Evolutionary conservation across 2,113 vertebrate genomes (phyloP).

Genomic region (Bubo blakistoni): DNA sequence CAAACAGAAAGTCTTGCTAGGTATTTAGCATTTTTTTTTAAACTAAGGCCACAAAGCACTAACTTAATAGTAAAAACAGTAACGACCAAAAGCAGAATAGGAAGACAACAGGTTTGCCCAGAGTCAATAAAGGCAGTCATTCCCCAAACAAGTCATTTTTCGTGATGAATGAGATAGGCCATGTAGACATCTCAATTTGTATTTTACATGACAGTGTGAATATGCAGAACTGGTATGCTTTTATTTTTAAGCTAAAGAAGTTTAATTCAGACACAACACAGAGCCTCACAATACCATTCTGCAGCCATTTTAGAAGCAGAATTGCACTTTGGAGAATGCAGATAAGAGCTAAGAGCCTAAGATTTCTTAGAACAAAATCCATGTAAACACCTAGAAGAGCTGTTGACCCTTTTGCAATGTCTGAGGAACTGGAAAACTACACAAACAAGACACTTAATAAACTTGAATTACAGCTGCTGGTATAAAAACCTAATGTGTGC

Average conservation of each 20-base stretch:
- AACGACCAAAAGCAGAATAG: not conserved
- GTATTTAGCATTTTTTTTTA: not conserved
- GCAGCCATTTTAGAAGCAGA: not conserved
- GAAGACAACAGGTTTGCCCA: not conserved
- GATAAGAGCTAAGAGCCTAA: not conserved
- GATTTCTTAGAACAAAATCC: constrained; percentile 3
- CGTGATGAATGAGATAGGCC: not conserved
- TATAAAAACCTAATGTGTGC: not conserved
- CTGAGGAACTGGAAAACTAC: not conserved
- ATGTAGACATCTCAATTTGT: not conserved
- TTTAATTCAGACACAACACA: not conserved
- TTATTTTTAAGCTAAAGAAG: not conserved
- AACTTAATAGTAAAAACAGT: not conserved
- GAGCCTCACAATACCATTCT: not conserved
- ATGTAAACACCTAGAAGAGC: not conserved
- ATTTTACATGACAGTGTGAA: not conserved
- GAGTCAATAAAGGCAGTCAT: not conserved
- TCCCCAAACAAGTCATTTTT: not conserved
- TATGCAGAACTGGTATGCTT: not conserved
- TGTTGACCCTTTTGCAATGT: not conserved
- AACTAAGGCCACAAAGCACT: not conserved
- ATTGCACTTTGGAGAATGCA: not conserved
- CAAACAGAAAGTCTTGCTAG: not conserved
- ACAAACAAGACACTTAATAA: not conserved
- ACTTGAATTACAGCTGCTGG: not conserved